These are phyloP conservation scores for Drosophila stalkeri DNA, from an alignment of 2,888 invertebrate species.

Conservation along the genomic window DNA sequence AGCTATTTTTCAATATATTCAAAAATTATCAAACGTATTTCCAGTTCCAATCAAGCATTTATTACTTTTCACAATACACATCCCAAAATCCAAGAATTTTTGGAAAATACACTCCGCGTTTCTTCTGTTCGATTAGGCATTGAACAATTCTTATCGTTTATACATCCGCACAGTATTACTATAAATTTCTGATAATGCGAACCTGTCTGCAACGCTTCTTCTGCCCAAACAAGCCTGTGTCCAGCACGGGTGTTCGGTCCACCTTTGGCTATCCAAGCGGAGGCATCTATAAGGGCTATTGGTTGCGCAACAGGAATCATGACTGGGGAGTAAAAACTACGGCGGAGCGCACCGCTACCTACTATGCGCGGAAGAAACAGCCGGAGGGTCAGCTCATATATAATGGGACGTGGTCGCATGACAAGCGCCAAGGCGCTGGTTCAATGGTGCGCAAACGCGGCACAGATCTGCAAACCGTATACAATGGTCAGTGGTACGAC, in stretches of 20 bases:
- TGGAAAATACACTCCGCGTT: background rate
- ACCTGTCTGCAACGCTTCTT: constrained; percentile 56
- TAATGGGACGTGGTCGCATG: constrained; percentile 81
- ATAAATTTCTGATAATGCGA: constrained; percentile 49
- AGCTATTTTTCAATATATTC: background rate
- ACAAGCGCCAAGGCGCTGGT: constrained; percentile 81
- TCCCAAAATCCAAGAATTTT: background rate
- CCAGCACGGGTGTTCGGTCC: constrained; percentile 71
- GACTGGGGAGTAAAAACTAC: constrained; percentile 77
- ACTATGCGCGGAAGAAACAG: constrained; percentile 55
- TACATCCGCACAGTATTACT: background rate
- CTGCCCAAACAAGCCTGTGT: constrained; percentile 63
- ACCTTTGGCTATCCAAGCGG: constrained; percentile 74
- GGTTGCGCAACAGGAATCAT: constrained; percentile 71
- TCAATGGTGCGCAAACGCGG: constrained; percentile 75
- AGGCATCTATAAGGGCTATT: constrained; percentile 79
- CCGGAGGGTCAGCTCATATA: constrained; percentile 76
- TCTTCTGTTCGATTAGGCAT: background rate
- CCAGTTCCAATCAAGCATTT: background rate
- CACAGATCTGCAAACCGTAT: constrained; percentile 72
- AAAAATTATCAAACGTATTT: background rate
- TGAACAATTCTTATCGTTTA: background rate
- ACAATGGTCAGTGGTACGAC: constrained; percentile 81
- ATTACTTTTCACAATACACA: background rate
- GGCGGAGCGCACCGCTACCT: constrained; percentile 26